Percentiles rank a stretch among this genome's conserved stretches.
These are phyloP conservation scores for Argyra leucocephala DNA, from an alignment of 2,888 invertebrate genomes.

Conservation along the genomic window DNA sequence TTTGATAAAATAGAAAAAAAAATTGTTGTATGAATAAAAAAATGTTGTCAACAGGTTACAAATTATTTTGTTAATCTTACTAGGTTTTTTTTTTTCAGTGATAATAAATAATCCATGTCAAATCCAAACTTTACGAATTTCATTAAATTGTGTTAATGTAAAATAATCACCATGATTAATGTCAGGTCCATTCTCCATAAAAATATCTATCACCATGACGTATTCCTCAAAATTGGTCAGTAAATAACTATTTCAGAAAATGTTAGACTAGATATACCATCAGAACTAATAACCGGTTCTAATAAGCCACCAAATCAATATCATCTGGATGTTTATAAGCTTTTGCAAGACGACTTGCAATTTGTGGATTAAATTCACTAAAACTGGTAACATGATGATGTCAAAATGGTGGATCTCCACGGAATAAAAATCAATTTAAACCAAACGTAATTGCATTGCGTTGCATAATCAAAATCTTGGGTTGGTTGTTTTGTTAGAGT, in stretches of 20 bases:
- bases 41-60: no score
- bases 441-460: no score
- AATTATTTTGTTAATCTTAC: no score
- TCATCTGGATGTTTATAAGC: no score
- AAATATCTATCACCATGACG: slow-evolving; percentile 70
- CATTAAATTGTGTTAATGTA: slow-evolving; percentile 53
- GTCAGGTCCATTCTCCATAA: slow-evolving; percentile 60
- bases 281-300: slow-evolving; percentile 56
- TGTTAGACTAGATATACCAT: slow-evolving; percentile 59
- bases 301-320: slow-evolving; percentile 70
- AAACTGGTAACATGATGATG: no score
- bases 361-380: slow-evolving; percentile 52
- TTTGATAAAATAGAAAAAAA: no score
- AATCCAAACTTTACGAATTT: slow-evolving; percentile 62
- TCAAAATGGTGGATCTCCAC: slow-evolving; percentile 66
- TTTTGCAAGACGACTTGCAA: slow-evolving; percentile 46
- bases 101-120: slow-evolving; percentile 58
- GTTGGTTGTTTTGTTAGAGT: slow-evolving; percentile 57
- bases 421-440: slow-evolving; percentile 72
- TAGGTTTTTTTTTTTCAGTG: no score
- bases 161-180: slow-evolving; percentile 62
- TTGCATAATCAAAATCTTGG: slow-evolving; percentile 60
- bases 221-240: slow-evolving; percentile 64
- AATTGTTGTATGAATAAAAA: no score
- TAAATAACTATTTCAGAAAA: slow-evolving; percentile 73